phyloP scores from a whole-genome alignment of 2,888 invertebrate genomes.

The Machimus atricapillus region DNA sequence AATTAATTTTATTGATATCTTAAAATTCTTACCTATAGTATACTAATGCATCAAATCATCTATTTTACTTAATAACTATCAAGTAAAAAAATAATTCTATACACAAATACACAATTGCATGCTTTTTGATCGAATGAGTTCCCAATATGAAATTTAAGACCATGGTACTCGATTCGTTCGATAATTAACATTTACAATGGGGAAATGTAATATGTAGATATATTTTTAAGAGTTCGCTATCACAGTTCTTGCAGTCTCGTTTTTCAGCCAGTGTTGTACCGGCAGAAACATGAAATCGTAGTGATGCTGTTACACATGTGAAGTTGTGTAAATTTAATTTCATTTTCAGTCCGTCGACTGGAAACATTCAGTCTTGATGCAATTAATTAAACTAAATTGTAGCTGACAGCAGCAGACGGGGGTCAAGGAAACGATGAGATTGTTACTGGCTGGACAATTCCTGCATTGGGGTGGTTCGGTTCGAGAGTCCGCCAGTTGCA shows the following conservation, averaged over 20 bases:
- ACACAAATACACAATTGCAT: too few species aligned
- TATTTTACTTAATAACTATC: too few species aligned
- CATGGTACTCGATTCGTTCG: too few species aligned
- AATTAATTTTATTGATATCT: too few species aligned
- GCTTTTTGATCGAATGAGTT: too few species aligned
- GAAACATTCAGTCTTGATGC: neutral
- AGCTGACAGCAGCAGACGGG: neutral
- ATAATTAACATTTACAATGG: too few species aligned
- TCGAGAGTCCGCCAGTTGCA: neutral
- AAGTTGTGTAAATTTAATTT: constrained; percentile 1
- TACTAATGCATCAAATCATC: too few species aligned
- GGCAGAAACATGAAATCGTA: neutral
- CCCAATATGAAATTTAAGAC: too few species aligned
- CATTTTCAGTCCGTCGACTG: neutral
- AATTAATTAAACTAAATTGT: constrained; percentile 25
- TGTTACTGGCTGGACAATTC: neutral
- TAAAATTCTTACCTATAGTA: too few species aligned
- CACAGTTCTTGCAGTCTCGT: neutral
- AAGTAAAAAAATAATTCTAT: too few species aligned
- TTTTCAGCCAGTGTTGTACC: neutral
- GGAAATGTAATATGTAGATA: too few species aligned
- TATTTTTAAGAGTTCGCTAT: neutral
- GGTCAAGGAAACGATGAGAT: neutral
- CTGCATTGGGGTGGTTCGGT: neutral
- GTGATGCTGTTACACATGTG: neutral